These are phyloP conservation scores for Haemorhous mexicanus DNA, from an alignment of 2,113 vertebrate genomes.

Conservation along the genomic window DNA sequence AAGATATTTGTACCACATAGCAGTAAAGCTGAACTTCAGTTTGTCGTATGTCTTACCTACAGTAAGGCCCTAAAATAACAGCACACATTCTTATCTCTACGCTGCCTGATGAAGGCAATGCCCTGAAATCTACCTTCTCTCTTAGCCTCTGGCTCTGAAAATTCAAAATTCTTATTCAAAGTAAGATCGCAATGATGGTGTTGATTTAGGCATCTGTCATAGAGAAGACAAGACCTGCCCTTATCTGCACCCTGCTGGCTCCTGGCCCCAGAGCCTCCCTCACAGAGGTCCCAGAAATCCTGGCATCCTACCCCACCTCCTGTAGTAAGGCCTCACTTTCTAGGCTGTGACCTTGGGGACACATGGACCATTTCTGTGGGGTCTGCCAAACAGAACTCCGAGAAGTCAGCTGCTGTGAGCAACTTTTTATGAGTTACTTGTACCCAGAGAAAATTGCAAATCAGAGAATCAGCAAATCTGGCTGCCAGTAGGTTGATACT, in stretches of 20 bases:
- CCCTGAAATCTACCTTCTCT: background rate
- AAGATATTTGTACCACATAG: background rate
- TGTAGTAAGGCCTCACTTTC: background rate
- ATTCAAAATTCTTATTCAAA: background rate
- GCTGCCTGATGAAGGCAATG: background rate
- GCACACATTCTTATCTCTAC: background rate
- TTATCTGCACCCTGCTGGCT: background rate
- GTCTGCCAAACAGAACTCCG: background rate
- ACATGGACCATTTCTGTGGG: background rate
- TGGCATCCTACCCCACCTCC: background rate
- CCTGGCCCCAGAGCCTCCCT: background rate
- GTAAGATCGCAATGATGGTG: accelerated
- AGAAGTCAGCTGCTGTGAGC: background rate
- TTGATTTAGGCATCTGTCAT: background rate
- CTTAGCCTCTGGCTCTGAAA: background rate
- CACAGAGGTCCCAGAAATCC: background rate
- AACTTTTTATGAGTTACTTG: background rate
- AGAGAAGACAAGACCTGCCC: background rate
- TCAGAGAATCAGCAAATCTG: background rate
- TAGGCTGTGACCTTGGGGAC: background rate
- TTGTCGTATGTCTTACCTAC: background rate
- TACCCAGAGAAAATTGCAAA: background rate
- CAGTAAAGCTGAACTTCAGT: background rate
- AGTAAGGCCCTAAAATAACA: background rate
- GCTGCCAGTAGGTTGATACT: background rate